Conservation (phyloP, 2,113 vertebrate genomes). For the Danionella cerebrum region DNA sequence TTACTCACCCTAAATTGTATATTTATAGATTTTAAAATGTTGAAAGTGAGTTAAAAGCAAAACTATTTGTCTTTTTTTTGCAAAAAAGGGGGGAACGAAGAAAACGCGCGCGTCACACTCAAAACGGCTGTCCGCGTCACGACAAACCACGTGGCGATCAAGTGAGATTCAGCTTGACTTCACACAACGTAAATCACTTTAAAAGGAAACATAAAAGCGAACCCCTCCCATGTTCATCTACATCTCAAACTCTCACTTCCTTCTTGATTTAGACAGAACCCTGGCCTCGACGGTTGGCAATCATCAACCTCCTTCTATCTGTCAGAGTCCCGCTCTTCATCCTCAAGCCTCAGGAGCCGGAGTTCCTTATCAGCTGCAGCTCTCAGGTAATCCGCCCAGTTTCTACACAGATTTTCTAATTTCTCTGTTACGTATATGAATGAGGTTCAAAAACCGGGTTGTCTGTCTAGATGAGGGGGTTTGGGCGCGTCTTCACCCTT, state of each 20-base stretch:
- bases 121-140: no score
- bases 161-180: not conserved
- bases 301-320: not conserved
- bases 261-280: slow-evolving; percentile 44
- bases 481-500: no score
- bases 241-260: slow-evolving; percentile 62
- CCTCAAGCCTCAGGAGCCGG: slow-evolving; percentile 26
- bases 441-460: no score
- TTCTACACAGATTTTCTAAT: no score
- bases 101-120: not conserved
- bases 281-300: slow-evolving; percentile 38
- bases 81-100: no score
- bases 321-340: slow-evolving; percentile 13
- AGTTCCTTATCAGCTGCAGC: slow-evolving; percentile 26
- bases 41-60: no score
- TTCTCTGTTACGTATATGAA: no score
- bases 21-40: no score
- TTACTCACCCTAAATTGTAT: no score
- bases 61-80: no score
- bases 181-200: slow-evolving; percentile 25
- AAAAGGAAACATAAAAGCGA: slow-evolving; percentile 35
- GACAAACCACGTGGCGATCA: not conserved
- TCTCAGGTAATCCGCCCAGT: slow-evolving; percentile 48
- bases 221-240: slow-evolving; percentile 62
- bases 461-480: no score